Base-by-base conservation (phyloP, 2,888 invertebrate species). In the Andrena flavipes region DNA sequence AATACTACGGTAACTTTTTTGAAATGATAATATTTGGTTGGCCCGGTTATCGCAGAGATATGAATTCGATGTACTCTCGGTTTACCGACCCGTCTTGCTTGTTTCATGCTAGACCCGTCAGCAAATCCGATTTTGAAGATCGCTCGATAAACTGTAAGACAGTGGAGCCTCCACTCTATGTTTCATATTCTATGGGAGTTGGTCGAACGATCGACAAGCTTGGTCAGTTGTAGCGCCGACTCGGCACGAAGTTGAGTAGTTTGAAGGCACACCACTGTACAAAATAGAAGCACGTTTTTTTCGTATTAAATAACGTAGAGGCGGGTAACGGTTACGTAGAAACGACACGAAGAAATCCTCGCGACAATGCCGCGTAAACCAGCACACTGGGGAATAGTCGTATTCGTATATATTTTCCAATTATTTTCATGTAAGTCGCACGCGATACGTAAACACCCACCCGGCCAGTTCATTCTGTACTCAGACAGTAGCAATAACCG, bases 171-270 rank as follows among this genome's bases (percentile, higher is more conserved):
- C 76, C 85, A 23, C 68, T 85, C 85, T 85, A 80, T 60, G 79
- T 82, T 71, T 60, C 65, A 60, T 68, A 74, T 73, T 79, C 79
- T 74, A 81, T 77, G 88, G 87, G 84, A 76, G 82, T 82, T 76
- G 84, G 88, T 84, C 83, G 86, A 87, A 82, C 89, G 88, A 88
- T 88, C 88, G 88, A 89, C 87, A 81, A 84, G 82, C 81, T 74
- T 75, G 88, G 89, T 91, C 91, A 93, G 93, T 93, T 92, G 93
- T 92, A 93, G 93, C 92, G 93, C 92, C 93, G 93, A 93, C 93
- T 91, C 92, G 92, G 92, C 93, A 90, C 91, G 90, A 92, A 92
- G 92, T 92, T 92, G 91, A 90, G 92, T 93, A 93, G 93, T 86
- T 92, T 92, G 91, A 92, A 91, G 92, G 92, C 93, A 93, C 93